Evolutionary conservation across 2,888 invertebrate genomes (phyloP), one percentile per base, ranked within the genome.

Genomic region (Drepana falcataria): DNA sequence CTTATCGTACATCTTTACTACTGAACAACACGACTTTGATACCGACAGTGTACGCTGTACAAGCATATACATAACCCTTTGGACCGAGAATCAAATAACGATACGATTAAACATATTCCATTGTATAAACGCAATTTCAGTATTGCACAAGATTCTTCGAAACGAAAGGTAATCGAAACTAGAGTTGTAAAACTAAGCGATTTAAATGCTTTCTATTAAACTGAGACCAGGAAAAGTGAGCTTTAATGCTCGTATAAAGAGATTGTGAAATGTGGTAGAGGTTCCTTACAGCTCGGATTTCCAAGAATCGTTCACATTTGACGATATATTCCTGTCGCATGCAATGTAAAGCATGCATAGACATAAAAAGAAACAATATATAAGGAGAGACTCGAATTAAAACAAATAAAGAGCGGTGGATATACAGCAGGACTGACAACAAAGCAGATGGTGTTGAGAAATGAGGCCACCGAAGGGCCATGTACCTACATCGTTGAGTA

Each of bases 381-480:
- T 5, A 37, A 37, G 21, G 21, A 21, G 21, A 21, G n/a, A n/a
- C n/a, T 49, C 21, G 7, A 48, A 34, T 48, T 35, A 35, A 48
- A 6, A 33, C 0, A 7, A 2, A 40, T 33, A 33, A 9, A 37
- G 2, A 35, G 37, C 35, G 37, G 37, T 37, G n/a, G 34, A 51
- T 47, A 37, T 37, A 37, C 65, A 57, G 63, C 66, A 65, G 64
- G 63, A 65, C 62, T 71, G 72, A 71, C 73, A 77, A 82, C 80
- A 83, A 84, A 84, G 81, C 79, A 77, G 79, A 79, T 75, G 71
- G 66, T 66, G 71, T 83, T 80, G 77, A 77, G 85, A 86, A 90
- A 87, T 87, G 88, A 84, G 89, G 89, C 77, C 88, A 79, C 75
- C 72, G 77, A 87, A 89, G 90, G 90, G 89, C 88, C 83, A 65